These are phyloP conservation scores for Acanthisitta chloris DNA, from an alignment of 2,113 vertebrate species.

Conservation along the genomic window DNA sequence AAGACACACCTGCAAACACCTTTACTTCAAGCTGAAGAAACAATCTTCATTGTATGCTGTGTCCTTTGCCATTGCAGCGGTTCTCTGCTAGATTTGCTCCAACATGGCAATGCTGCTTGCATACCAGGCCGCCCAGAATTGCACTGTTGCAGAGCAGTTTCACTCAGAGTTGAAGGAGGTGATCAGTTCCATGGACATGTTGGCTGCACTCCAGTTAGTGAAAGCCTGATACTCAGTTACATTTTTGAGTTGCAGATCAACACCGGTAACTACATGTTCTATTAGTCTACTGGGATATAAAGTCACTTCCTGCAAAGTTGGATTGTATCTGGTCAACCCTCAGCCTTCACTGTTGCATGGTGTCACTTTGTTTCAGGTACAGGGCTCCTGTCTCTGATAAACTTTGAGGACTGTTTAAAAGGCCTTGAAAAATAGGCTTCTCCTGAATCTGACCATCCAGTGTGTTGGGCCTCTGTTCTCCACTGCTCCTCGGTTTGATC, in stretches of 20 bases:
- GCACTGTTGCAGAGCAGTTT: neutral
- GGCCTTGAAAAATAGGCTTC: neutral
- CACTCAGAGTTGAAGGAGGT: neutral
- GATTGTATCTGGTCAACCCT: rapidly evolving
- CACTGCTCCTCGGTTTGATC: neutral
- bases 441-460: neutral
- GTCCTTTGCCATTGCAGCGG: neutral
- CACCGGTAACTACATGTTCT: neutral
- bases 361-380: neutral
- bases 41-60: neutral
- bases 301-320: neutral
- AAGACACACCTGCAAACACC: neutral
- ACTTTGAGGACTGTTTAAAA: neutral
- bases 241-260: neutral
- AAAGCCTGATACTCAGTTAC: neutral
- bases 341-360: neutral
- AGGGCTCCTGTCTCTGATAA: neutral
- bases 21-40: neutral
- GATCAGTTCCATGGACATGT: rapidly evolving
- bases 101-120: neutral
- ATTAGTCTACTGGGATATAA: neutral
- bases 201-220: neutral
- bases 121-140: neutral
- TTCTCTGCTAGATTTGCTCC: neutral
- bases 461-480: neutral